Base-by-base conservation (phyloP, 1,140 invertebrate genomes). In the Cecropterus lyciades region DNA sequence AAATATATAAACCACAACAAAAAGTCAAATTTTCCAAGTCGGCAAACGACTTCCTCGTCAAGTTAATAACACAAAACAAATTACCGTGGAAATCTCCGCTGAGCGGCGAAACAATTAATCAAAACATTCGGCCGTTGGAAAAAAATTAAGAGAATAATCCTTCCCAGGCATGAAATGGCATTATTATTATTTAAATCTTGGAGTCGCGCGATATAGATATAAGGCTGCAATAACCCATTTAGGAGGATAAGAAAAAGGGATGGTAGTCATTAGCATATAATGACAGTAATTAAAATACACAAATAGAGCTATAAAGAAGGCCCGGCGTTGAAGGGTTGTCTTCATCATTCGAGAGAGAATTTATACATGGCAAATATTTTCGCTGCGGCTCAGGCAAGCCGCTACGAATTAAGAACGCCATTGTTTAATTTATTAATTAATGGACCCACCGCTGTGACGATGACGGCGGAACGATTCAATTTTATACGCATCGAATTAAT, bases 211-310 rank as follows among this genome's bases (percentile, higher is more conserved):
- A 85, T 85, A 85, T 80, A 92, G 82, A 89, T 92, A 90, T 87
- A 90, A 90, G 79, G 79, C 85, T 79, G 85, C 79, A 81, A 87
- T 90, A 89, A 89, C 84, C 89, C 87, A 91, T 92, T 92, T 84
- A 77, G 83, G 64, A 83, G 91, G 91, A 91, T 92, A 93, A 92
- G 92, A 93, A 93, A 92, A 92, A 93, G 92, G 91, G 91, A 92
- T 90, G 87, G 82, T 81, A 85, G 89, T 92, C 92, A 90, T 93
- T 93, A 93, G 90, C 90, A 92, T 92, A 93, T 93, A 93, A 93
- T 93, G 91, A 93, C 89, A 85, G 92, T 92, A 93, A 93, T 93
- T 93, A 93, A 93, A 93, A 93, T 92, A 93, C 89, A 93, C 91
- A 93, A 93, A 93, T 93, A 93, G 89, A 91, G 88, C 89, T 84